Conservation (phyloP, 1,140 invertebrate species). For the Oreohelix idahoensis region DNA sequence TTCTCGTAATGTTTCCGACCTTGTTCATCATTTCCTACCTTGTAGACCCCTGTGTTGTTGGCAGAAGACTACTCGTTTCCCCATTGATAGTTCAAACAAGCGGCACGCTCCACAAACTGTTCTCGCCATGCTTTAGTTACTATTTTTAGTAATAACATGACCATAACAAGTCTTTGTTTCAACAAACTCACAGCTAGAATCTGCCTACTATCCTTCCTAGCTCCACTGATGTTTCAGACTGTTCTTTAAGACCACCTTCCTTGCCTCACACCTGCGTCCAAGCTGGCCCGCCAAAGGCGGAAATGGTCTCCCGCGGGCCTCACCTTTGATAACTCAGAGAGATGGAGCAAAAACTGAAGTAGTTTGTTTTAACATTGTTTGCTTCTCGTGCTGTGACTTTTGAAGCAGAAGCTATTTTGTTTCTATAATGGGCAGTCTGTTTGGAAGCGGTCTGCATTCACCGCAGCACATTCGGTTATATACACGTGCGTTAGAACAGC, state of each 20-base stretch:
- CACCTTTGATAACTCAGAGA: neutral
- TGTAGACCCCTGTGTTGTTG: neutral
- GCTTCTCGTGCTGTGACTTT: neutral
- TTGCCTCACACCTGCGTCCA: neutral
- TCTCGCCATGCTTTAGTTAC: neutral
- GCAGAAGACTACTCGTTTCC: neutral
- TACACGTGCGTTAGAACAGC: neutral
- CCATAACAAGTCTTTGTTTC: neutral
- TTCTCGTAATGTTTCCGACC: neutral
- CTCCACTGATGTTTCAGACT: neutral
- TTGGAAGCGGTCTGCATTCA: neutral
- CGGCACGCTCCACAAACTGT: neutral
- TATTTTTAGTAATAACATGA: slow-evolving; percentile 4
- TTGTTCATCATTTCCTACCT: neutral
- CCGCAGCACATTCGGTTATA: neutral
- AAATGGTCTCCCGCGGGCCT: neutral
- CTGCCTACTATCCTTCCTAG: neutral
- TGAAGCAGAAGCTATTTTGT: neutral
- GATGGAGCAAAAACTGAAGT: neutral
- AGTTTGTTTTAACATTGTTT: neutral
- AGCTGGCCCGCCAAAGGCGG: neutral
- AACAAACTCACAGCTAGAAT: neutral
- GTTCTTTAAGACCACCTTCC: neutral
- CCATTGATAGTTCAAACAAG: neutral
- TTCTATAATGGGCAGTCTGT: neutral